Conservation (phyloP, 2,113 vertebrate species). For the Sturnus vulgaris region DNA sequence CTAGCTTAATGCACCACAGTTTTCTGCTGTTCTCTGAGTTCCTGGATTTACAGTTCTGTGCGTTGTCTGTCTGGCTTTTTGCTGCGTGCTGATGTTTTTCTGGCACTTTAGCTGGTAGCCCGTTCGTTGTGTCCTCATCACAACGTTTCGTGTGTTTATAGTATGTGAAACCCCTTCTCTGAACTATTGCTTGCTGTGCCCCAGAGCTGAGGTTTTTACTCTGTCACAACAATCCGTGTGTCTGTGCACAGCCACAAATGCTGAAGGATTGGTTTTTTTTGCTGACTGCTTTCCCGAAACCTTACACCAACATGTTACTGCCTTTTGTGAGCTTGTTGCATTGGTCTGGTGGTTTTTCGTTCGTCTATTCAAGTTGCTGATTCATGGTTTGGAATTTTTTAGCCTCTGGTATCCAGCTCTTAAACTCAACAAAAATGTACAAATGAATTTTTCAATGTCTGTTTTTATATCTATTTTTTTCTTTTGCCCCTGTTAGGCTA, state of each 20-base stretch:
- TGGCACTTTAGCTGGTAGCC: accelerated
- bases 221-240: accelerated
- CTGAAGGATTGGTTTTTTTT: background rate
- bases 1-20: accelerated
- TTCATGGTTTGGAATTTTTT: background rate
- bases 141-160: background rate
- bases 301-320: accelerated
- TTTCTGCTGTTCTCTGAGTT: accelerated
- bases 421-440: background rate
- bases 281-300: background rate
- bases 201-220: background rate
- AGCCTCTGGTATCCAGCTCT: background rate
- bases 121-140: accelerated
- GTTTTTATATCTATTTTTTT: background rate
- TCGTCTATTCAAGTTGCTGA: background rate
- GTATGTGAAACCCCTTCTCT: accelerated
- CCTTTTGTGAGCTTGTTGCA: background rate
- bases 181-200: background rate
- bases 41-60: accelerated
- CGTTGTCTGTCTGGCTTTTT: accelerated
- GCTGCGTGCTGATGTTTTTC: accelerated
- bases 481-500: conserved; percentile 71
- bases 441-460: background rate
- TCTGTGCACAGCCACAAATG: background rate
- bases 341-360: background rate